Conservation (phyloP, 2,797 vertebrate genomes). For the Crocodylus rhombifer region DNA sequence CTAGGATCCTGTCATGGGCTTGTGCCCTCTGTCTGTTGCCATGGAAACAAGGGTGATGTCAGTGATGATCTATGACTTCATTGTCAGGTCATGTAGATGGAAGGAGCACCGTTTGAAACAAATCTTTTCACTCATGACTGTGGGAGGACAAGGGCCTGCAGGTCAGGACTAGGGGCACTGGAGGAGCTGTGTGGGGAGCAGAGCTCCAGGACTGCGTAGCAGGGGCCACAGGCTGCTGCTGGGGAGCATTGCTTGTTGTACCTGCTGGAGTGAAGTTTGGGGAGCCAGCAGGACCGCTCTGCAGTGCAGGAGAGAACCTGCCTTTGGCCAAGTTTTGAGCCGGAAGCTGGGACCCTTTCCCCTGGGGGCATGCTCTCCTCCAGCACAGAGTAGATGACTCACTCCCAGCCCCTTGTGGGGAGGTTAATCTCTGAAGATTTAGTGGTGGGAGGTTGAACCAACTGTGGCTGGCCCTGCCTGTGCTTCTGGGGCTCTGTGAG, state of each 20-base stretch:
- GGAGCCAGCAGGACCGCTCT: background rate
- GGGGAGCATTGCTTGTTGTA: background rate
- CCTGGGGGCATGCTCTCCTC: background rate
- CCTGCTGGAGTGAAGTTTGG: background rate
- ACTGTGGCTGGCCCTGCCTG: too few relatives aligned
- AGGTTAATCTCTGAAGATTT: too few relatives aligned
- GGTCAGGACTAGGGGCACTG: background rate
- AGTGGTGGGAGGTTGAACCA: too few relatives aligned
- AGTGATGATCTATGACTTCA: background rate
- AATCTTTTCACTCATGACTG: background rate
- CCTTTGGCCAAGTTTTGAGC: background rate
- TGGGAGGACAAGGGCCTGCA: background rate
- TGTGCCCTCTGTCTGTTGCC: background rate
- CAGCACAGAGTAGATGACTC: background rate
- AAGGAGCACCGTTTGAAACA: background rate
- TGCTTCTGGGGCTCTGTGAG: too few relatives aligned
- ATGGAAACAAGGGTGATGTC: background rate
- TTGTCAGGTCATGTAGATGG: rapidly evolving
- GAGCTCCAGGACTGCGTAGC: rapidly evolving
- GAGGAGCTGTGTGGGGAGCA: background rate
- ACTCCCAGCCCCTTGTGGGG: background rate
- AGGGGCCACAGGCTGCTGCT: rapidly evolving
- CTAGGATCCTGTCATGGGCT: background rate
- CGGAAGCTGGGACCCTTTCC: background rate
- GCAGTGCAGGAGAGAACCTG: rapidly evolving